Percentiles rank a stretch among this genome's conserved stretches.
Conservation (phyloP, 2,888 invertebrate species). For the Suillia variegata region DNA sequence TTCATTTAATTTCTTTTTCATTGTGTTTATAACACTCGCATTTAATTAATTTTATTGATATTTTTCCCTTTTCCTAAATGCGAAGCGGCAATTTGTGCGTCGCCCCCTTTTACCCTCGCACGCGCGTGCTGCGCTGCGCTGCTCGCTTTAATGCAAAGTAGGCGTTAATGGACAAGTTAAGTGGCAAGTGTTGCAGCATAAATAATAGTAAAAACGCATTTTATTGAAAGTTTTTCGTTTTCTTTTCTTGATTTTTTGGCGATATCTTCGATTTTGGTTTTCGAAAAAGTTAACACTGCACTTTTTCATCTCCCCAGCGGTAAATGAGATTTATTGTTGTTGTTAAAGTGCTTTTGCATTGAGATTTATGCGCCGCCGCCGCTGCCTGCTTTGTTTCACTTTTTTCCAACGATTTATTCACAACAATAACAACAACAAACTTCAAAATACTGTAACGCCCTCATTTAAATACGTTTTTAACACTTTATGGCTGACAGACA, state of each 20-base stretch:
- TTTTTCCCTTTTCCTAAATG: too few species aligned
- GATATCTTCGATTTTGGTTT: neutral
- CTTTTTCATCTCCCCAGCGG: neutral
- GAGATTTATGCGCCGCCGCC: conserved; percentile 1
- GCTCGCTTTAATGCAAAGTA: neutral
- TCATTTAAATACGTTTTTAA: conserved; percentile 6
- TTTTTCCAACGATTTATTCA: neutral
- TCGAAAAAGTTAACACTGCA: neutral
- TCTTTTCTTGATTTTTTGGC: neutral
- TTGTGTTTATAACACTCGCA: neutral
- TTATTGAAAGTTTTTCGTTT: neutral
- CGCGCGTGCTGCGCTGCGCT: neutral
- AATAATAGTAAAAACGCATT: conserved; percentile 3
- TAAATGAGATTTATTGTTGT: neutral
- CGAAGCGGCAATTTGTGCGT: too few species aligned
- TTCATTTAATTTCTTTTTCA: neutral
- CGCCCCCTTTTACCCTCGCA: too few species aligned
- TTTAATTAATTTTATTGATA: too few species aligned
- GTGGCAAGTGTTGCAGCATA: neutral
- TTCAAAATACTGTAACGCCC: neutral
- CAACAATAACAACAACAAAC: too few species aligned
- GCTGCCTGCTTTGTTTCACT: neutral
- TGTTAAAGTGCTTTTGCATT: neutral
- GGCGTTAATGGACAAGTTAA: conserved; percentile 3
- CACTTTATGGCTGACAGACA: conserved; percentile 1